These are phyloP conservation scores for Delichon dasypus DNA, from an alignment of 2,797 vertebrate species.

Conservation along the genomic window DNA sequence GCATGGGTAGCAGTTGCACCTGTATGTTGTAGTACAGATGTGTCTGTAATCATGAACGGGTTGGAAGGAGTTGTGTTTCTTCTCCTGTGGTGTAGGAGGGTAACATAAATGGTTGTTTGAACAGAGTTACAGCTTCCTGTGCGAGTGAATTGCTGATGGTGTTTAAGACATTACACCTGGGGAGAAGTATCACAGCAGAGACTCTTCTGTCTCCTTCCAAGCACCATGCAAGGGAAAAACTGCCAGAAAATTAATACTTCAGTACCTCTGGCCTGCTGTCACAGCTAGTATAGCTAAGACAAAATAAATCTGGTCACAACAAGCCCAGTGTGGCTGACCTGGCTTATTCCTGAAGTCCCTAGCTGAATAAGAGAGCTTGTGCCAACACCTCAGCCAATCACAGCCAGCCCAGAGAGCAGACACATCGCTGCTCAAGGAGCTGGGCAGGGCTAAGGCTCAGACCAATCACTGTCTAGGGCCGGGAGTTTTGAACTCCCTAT, in stretches of 20 bases:
- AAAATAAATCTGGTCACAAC: background rate
- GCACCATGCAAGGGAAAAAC: background rate
- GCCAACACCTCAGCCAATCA: background rate
- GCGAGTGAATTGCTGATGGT: background rate
- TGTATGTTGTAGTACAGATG: background rate
- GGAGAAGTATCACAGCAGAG: background rate
- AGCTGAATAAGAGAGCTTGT: background rate
- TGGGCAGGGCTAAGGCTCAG: background rate
- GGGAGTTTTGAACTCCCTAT: background rate
- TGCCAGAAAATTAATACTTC: background rate
- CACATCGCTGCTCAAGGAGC: background rate
- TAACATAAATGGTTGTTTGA: background rate
- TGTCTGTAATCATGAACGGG: background rate
- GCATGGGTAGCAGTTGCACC: background rate
- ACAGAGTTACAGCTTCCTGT: constrained; percentile 3
- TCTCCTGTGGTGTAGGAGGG: background rate
- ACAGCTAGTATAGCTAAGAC: background rate
- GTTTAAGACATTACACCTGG: constrained; percentile 3
- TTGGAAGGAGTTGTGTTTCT: background rate
- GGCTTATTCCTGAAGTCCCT: background rate
- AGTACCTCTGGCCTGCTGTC: background rate
- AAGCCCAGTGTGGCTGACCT: background rate
- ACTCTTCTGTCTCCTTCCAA: background rate
- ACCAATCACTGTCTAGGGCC: background rate
- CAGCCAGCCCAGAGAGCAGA: background rate